These are phyloP conservation scores for Tinea pellionella DNA, from an alignment of 2,888 invertebrate species.

Conservation along the genomic window DNA sequence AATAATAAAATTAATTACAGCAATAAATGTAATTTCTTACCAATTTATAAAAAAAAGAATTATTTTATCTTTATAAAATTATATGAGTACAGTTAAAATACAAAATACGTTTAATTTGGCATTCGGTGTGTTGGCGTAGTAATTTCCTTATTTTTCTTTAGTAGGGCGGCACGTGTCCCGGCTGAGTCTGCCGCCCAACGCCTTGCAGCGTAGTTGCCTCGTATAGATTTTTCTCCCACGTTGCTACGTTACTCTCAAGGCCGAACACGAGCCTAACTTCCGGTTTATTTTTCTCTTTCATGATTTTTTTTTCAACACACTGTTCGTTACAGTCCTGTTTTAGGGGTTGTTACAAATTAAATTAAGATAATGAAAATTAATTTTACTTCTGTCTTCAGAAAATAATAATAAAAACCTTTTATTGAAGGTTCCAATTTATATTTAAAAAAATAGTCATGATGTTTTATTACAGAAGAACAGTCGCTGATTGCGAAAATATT, in stretches of 20 bases:
- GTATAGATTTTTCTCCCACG: slow-evolving; percentile 56
- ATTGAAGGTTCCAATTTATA: too few species aligned
- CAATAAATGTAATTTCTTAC: too few species aligned
- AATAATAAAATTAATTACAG: too few species aligned
- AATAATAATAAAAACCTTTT: too few species aligned
- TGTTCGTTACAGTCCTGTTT: neutral
- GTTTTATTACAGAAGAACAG: too few species aligned
- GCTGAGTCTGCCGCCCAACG: neutral
- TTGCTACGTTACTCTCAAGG: slow-evolving; percentile 34
- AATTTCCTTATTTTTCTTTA: slow-evolving; percentile 11
- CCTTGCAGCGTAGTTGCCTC: slow-evolving; percentile 20
- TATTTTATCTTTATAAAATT: too few species aligned
- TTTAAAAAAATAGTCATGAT: too few species aligned
- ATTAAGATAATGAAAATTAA: too few species aligned
- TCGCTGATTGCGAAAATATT: too few species aligned
- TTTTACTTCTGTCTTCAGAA: too few species aligned
- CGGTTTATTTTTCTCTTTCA: slow-evolving; percentile 27
- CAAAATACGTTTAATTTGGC: neutral
- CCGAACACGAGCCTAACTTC: slow-evolving; percentile 48
- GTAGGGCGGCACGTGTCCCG: slow-evolving; percentile 4
- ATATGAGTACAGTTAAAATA: neutral
- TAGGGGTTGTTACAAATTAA: neutral
- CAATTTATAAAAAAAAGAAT: too few species aligned
- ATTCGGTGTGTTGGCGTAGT: slow-evolving; percentile 1
- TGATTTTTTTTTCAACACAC: slow-evolving; percentile 9